Base-by-base conservation (phyloP, 2,888 invertebrate species). In the Aleiodes testaceus region DNA sequence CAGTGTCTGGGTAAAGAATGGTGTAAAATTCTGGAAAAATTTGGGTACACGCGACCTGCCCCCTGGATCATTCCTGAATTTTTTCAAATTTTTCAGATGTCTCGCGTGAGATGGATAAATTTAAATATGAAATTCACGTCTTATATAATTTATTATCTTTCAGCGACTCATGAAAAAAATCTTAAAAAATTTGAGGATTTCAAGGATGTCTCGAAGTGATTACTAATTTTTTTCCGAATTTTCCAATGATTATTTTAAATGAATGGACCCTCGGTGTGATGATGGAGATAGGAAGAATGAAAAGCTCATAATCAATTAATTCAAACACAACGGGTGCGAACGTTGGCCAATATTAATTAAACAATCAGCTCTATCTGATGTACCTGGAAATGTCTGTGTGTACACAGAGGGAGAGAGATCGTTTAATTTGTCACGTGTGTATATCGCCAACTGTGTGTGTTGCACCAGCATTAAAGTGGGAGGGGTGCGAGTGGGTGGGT, bases 351-450 rank as follows among this genome's bases (percentile, higher is more conserved):
- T 59, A 59, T 59, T 42, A 59, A 59, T 59, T 59, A 59, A 59
- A 42, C 59, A 36, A 59, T 59, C 59, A 42, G 18, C 59, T 26
- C 42, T 59, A 59, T 59, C 59, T 59, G 59, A 59, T 59, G 59
- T 59, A 59, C 36, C 36, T 59, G 59, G 59, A 18, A 59, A 59
- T 59, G 42, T 11, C 42, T 14, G 12, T 59, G 36, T 59, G 59
- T 59, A 18, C 59, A 59, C 18, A 36, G 42, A 42, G 36, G 9
- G 36, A 36, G 36, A 36, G 36, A 36, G 59, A 59, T 59, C 42
- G 42, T 59, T 59, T 59, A 59, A 59, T 59, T 59, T 59, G 59
- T 59, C 59, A 42, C 59, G 59, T 59, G 59, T 59, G 18, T 59
- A 59, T 59, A 59, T 59, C 30, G 14, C 55, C 55, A 26, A 55